Evolutionary conservation across 2,113 vertebrate genomes (phyloP).

Genomic region (Dinomys branickii): DNA sequence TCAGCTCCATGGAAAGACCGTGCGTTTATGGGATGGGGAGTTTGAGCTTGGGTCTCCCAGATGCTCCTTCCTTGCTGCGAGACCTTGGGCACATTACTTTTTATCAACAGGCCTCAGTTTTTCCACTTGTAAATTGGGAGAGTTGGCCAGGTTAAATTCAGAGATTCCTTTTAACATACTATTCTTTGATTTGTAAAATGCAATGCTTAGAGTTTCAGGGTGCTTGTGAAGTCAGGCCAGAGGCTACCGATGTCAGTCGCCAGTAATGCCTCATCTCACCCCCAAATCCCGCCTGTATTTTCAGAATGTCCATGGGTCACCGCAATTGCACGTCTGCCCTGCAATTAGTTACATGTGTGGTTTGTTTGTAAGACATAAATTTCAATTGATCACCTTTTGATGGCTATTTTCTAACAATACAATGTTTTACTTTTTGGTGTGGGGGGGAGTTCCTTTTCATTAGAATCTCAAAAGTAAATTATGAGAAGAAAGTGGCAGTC

Average conservation of each 20-base stretch:
- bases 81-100: constrained; percentile 4
- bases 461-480: constrained; percentile 63
- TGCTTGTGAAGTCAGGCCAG: not conserved
- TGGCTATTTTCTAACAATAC: constrained; percentile 62
- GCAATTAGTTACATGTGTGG: constrained; percentile 47
- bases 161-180: not conserved
- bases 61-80: not conserved
- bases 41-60: not conserved
- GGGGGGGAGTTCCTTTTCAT: constrained; percentile 60
- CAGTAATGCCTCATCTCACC: not conserved
- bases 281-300: not conserved
- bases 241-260: not conserved
- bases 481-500: constrained; percentile 62
- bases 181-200: constrained; percentile 14
- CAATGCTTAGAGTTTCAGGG: not conserved
- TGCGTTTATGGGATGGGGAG: not conserved
- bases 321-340: constrained; percentile 29
- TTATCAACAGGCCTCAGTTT: not conserved
- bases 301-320: constrained; percentile 46
- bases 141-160: not conserved
- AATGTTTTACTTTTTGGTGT: constrained; percentile 14
- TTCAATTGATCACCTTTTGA: constrained; percentile 74
- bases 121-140: not conserved
- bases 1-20: not conserved
- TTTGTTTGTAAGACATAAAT: constrained; percentile 67